Base-by-base conservation (phyloP, 1,140 invertebrate species). In the Ditylenchus dipsaci region DNA sequence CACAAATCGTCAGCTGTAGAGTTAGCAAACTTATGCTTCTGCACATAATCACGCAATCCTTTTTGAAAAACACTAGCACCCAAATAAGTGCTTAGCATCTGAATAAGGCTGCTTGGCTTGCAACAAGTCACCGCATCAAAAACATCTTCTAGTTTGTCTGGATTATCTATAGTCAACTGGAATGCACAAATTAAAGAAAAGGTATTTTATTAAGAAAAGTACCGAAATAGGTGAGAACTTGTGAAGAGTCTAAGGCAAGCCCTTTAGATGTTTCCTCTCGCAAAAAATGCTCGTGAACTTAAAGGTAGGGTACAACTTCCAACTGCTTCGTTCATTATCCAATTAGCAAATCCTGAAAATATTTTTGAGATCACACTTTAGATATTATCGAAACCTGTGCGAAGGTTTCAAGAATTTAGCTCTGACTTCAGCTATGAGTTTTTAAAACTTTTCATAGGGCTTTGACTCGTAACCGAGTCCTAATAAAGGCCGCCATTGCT, bases 21-120 rank as follows among this genome's bases (percentile, higher is more conserved):
- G 82, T 98, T 95, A 43, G 85, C 87, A 80, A 93, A 94, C 83
- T 90, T 89, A 85, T 95, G 91, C 67, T 89, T 88, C 3, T 89
- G 91, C 66, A 99, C 84, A 80, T 98, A 98, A 5, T 89, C 82
- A 78, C 93, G 90, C 90, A 98, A 93, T 27, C 94, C 93, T 84
- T 90, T 91, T 19, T 38, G 88, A 82, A 97, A 98, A 83, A 91
- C 90, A 84, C 78, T 73, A 72, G 95, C 92, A 11, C 95, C 94
- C 77, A 99, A 91, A 78, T 93, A 97, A 78, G 90, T 88, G 82
- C 95, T 91, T 45, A 98, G 85, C 95, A 98, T 98, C 74, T 93
- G 87, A 60, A 97, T 96, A 1, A 97, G 89, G 42, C 91, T 92
- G 0, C 85, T 84, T 7, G 85, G 84, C 73, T 86, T 86, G 68